Conservation (phyloP, 1,140 invertebrate species). For the Fopius arisanus region DNA sequence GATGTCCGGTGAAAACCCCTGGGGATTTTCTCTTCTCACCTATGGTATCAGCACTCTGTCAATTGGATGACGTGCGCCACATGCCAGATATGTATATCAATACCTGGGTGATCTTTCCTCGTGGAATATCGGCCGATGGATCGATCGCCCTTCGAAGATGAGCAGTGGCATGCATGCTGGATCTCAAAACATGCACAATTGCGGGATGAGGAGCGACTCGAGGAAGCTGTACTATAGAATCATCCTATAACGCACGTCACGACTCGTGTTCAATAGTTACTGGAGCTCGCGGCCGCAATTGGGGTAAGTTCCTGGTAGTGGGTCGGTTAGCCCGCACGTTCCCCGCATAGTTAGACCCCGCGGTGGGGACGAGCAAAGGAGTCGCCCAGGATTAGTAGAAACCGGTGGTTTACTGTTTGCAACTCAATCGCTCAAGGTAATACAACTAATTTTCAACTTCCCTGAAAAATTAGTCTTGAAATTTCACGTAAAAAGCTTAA, state of each 20-base stretch:
- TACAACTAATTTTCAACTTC: conserved; percentile 14
- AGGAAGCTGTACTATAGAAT: not conserved
- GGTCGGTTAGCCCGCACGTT: conserved; percentile 27
- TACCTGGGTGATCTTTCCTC: not conserved
- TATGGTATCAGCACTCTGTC: not conserved
- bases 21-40: not conserved
- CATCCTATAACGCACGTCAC: conserved; percentile 16
- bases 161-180: not conserved
- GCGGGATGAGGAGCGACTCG: not conserved
- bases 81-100: not conserved
- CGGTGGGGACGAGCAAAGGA: not conserved
- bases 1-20: not conserved
- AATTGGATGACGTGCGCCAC: not conserved
- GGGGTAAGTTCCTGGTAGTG: conserved; percentile 34
- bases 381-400: not conserved
- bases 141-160: not conserved
- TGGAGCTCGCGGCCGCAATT: conserved; percentile 29
- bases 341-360: conserved; percentile 25
- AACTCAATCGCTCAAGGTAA: not conserved
- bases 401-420: not conserved
- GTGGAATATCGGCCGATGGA: not conserved
- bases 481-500: no score
- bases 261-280: conserved; percentile 35
- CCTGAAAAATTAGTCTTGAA: no score
- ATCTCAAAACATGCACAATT: not conserved